A percentile compares a stretch with the other conserved stretches of the same genome.
Conservation (phyloP, 2,888 invertebrate genomes). For the Hedychridium roseum region DNA sequence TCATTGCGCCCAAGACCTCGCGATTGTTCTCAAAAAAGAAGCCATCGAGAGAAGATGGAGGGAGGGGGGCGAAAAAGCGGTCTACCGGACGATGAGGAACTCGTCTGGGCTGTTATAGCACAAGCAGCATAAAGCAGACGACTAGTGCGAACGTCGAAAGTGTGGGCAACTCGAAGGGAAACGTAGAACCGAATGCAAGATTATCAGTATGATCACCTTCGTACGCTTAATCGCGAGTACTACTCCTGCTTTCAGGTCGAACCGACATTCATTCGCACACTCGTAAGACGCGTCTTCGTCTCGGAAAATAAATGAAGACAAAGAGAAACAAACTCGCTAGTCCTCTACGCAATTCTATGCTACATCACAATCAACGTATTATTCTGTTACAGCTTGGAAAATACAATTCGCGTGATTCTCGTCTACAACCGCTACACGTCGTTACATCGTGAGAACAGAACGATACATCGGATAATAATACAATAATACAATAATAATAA, state of each 20-base stretch:
- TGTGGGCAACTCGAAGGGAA: constrained; percentile 14
- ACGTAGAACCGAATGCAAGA: constrained; percentile 51
- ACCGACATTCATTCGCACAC: constrained; percentile 7
- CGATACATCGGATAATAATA: background rate
- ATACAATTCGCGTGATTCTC: constrained; percentile 11
- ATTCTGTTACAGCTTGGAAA: constrained; percentile 28
- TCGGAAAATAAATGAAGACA: constrained; percentile 5
- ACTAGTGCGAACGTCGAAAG: background rate
- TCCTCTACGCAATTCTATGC: constrained; percentile 27
- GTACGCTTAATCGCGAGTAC: background rate
- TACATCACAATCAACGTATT: constrained; percentile 42
- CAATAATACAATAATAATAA: constrained; percentile 5
- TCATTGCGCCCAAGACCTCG: background rate
- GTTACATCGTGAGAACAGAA: constrained; percentile 7
- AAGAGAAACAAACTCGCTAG: constrained; percentile 12
- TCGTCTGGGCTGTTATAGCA: constrained; percentile 48
- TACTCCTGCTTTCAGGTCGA: too few species aligned
- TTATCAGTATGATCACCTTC: constrained; percentile 47
- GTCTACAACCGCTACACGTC: constrained; percentile 3
- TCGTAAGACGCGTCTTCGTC: constrained; percentile 6
- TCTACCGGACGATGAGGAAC: too few species aligned
- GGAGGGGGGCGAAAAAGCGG: too few species aligned
- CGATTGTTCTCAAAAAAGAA: background rate
- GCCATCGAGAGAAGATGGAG: too few species aligned
- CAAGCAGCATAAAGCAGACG: constrained; percentile 42